These are phyloP conservation scores for Uria lomvia DNA, from an alignment of 2,113 vertebrate species.

Conservation along the genomic window DNA sequence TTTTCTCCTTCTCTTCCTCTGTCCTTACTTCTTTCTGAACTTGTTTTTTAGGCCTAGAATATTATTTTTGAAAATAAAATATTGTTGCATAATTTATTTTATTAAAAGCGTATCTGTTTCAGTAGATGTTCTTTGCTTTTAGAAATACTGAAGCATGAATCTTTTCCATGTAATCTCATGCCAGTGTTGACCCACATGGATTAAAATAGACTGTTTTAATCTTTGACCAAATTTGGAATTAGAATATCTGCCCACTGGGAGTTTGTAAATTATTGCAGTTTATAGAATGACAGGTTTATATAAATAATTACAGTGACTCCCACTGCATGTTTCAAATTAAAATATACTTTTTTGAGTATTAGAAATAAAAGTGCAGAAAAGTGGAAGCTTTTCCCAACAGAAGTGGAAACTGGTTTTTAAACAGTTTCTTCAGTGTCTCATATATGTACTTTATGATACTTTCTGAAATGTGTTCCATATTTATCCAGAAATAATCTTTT, in stretches of 20 bases:
- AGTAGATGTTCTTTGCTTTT: constrained; percentile 48
- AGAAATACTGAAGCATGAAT: constrained; percentile 61
- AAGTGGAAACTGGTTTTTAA: not conserved
- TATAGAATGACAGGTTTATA: constrained; percentile 74
- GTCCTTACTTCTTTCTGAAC: not conserved
- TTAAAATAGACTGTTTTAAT: constrained; percentile 81
- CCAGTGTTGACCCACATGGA: constrained; percentile 82
- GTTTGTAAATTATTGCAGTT: constrained; percentile 77
- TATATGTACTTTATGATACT: not conserved
- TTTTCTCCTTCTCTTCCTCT: not conserved
- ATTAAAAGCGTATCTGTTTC: constrained; percentile 32
- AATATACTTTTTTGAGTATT: constrained; percentile 30
- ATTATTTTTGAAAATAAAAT: constrained; percentile 27
- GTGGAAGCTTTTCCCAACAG: not conserved
- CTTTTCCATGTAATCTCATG: constrained; percentile 77
- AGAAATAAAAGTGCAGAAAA: constrained; percentile 1
- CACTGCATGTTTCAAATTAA: constrained; percentile 69
- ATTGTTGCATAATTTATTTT: not conserved
- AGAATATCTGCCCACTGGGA: constrained; percentile 73
- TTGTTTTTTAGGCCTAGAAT: not conserved
- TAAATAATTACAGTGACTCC: constrained; percentile 72
- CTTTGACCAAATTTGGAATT: constrained; percentile 90
- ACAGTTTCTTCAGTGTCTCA: not conserved
- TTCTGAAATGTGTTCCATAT: not conserved
- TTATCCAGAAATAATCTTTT: not conserved